Percentiles rank a stretch among this genome's conserved stretches.
These are phyloP conservation scores for Euglossa dilemma DNA, from an alignment of 1,140 invertebrate genomes.

Conservation along the genomic window DNA sequence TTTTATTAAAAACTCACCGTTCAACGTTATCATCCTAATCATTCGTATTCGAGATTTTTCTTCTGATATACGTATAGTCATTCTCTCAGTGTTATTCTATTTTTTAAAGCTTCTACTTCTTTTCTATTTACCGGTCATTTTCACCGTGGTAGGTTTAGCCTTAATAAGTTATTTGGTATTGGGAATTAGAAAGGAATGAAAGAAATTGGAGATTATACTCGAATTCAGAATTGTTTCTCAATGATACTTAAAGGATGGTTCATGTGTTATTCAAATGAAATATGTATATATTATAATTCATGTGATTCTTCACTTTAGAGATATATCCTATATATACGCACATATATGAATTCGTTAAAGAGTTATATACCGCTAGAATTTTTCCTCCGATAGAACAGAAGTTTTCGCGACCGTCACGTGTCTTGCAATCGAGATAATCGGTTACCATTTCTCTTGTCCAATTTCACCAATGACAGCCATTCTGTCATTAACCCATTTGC, in stretches of 20 bases:
- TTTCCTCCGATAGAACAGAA: conserved; percentile 15
- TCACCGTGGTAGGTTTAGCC: too few species aligned
- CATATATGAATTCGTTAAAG: conserved; percentile 31
- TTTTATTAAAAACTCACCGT: too few species aligned
- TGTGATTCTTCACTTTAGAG: not conserved
- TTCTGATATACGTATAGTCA: too few species aligned
- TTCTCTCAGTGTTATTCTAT: too few species aligned
- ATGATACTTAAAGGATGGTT: too few species aligned
- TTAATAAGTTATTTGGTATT: not conserved
- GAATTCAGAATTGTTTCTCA: not conserved
- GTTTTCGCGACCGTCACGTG: not conserved
- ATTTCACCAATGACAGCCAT: not conserved
- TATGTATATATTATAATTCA: too few species aligned
- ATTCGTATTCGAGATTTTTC: too few species aligned
- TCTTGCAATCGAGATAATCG: conserved; percentile 15
- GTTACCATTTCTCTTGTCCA: not conserved
- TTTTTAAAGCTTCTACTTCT: too few species aligned
- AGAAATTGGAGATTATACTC: not conserved
- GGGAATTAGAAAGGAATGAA: not conserved
- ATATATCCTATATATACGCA: conserved; percentile 13
- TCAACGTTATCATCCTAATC: too few species aligned
- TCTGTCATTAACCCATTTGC: too few species aligned
- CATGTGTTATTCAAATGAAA: not conserved
- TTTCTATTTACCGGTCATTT: too few species aligned
- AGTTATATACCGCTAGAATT: conserved; percentile 14